A percentile compares a stretch with the other conserved stretches of the same genome.
Conservation (phyloP, 1,140 invertebrate species). For the Pteromalus puparum region DNA sequence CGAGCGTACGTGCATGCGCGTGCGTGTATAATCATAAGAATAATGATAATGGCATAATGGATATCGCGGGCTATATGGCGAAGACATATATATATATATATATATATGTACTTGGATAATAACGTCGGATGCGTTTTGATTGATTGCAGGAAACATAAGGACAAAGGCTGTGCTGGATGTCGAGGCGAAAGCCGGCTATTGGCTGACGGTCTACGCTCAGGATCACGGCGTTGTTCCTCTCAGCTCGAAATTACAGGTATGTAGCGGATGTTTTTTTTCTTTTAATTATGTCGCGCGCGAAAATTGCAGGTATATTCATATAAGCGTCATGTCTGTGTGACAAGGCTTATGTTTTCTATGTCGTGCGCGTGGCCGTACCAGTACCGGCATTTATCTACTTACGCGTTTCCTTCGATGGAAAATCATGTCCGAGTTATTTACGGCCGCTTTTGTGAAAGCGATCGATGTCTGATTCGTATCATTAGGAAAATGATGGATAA, state of each 20-base stretch:
- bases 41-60: background rate
- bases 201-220: constrained; percentile 94
- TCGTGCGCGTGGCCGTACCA: no score
- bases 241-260: constrained; percentile 87
- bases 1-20: no score
- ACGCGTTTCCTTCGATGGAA: no score
- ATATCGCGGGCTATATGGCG: background rate
- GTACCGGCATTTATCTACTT: background rate
- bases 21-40: background rate
- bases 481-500: no score
- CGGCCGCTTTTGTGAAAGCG: no score
- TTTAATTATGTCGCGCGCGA: background rate
- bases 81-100: background rate
- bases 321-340: background rate
- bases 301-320: background rate
- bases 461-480: no score
- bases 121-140: background rate
- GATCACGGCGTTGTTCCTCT: constrained; percentile 92
- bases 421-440: no score
- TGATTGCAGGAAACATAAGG: constrained; percentile 85
- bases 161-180: constrained; percentile 90
- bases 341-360: no score
- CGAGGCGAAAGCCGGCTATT: constrained; percentile 91
- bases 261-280: constrained; percentile 39
- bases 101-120: background rate